Evolutionary conservation across 2,113 vertebrate species (phyloP), one percentile per base, ranked within the genome.

Genomic region (Rattus rattus): DNA sequence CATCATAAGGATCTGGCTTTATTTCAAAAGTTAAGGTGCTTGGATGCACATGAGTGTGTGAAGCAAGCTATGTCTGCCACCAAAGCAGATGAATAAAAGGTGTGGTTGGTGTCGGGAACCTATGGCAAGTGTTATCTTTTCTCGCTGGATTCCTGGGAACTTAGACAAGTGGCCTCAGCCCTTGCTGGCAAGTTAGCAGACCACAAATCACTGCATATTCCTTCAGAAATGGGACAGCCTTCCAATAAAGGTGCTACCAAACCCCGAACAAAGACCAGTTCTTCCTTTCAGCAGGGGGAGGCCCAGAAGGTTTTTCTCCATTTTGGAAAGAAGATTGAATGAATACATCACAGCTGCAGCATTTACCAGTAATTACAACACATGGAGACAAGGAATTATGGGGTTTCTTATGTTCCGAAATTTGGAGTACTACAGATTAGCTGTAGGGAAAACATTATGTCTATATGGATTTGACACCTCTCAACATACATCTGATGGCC

Each of bases 41-140:
- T 0, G 0, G 5, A 19, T 22, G 13, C 33, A 24, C 13, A 0
- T 7, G 16, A 36, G 7, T 36, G 4, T 52, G 5, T 1, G 7
- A 43, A 65, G 39, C 52, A 81, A 47, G 4, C 36, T n/a, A 7
- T 19, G 22, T 4, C n/a, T 1, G 0, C 24, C 59, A 52, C 16
- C 19, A 20, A 69, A 14, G 54, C 28, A 26, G 10, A 2, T 0
- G 2, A 3, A 87, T 26, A 56, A 70, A 80, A 72, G 3, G 2
- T n/a, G 33, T 80, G 30, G 83, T 6, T 76, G 52, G 20, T 73
- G 1, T 85, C 90, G 52, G 49, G 39, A 79, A 54, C 9, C n/a
- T 8, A 75, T 1, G 1, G 5, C 8, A 20, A 33, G 61, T 9
- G 13, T 33, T 73, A 76, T 63, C 56, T 87, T 83, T 72, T 43